phyloP scores from a whole-genome alignment of 2,113 vertebrate species.

The Mohoua ochrocephala region DNA sequence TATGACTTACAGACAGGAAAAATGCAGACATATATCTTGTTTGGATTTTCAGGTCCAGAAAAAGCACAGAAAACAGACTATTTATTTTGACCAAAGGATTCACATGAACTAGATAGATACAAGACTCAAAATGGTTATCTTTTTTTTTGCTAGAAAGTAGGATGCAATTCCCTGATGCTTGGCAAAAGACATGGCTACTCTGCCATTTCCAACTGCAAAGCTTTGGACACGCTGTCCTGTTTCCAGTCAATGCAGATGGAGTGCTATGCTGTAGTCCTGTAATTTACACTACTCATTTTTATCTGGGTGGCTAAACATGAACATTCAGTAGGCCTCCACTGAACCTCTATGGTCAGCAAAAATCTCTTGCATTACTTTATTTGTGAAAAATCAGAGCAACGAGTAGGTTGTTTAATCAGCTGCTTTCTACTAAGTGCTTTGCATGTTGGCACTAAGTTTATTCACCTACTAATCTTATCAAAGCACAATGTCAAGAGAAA shows the following conservation, averaged over 20 bases:
- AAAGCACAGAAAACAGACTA: background rate
- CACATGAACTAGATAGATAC: background rate
- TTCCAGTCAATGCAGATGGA: background rate
- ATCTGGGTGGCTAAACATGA: background rate
- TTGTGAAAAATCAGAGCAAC: background rate
- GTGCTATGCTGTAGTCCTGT: background rate
- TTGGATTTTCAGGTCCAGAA: background rate
- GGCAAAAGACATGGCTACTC: background rate
- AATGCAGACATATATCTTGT: background rate
- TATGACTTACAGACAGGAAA: background rate
- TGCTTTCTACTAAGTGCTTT: background rate
- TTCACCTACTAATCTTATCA: background rate
- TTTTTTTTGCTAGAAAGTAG: background rate
- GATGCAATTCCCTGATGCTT: background rate
- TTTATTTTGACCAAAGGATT: background rate
- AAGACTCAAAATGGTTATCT: background rate
- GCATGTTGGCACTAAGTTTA: background rate
- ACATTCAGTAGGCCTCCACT: background rate
- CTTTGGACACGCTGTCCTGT: background rate
- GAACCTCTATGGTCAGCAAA: background rate
- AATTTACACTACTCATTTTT: background rate
- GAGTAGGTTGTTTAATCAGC: background rate
- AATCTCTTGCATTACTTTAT: background rate
- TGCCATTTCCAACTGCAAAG: background rate
- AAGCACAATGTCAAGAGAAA: constrained; percentile 11